Base-by-base conservation (phyloP, 1,140 invertebrate genomes). In the Phymastichus coffea region DNA sequence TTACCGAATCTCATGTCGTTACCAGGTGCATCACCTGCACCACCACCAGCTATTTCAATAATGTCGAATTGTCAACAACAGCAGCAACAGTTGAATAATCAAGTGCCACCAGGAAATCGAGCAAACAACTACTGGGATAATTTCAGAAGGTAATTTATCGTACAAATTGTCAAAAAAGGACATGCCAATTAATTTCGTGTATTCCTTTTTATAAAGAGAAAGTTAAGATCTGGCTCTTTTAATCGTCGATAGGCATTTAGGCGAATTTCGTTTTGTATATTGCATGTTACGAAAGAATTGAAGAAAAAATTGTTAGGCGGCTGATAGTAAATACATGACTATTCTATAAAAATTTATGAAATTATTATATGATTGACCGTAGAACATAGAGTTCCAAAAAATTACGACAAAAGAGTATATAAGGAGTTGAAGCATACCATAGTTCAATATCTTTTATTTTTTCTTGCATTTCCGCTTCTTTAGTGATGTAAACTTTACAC, bases 81-180 rank as follows among this genome's bases (percentile, higher is more conserved):
- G 2, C 75, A 70, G 22, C 70, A 77, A 60, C 85, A 88, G 10
- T 76, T 93, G 14, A 93, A 93, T 75, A 93, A 93, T 77, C 90
- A 93, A 82, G 91, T 93, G 57, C 87, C 91, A 37, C 91, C 91
- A 12, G 90, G 91, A 20, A 92, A 90, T 74, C 80, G 91, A 60
- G 90, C 91, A 40, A 94, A 94, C 75, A 94, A 94, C 78, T 94
- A 93, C 77, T 93, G 90, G 91, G 92, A 94, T 70, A 94, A 94
- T 81, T 94, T 94, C 73, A 79, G 89, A 81, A 92, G 90, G 90
- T 91, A 87, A 84, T 70, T 6, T n/a, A n/a, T n/a, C n/a, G n/a
- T n/a, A n/a, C n/a, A n/a, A n/a, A n/a, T n/a, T n/a, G n/a, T n/a
- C n/a, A n/a, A n/a, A n/a, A n/a, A n/a, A n/a, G n/a, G n/a, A n/a